Percentiles rank a stretch among this genome's conserved stretches.
Conservation (phyloP, 92 coral and sea anemone species). For the Galaxea fascicularis region DNA sequence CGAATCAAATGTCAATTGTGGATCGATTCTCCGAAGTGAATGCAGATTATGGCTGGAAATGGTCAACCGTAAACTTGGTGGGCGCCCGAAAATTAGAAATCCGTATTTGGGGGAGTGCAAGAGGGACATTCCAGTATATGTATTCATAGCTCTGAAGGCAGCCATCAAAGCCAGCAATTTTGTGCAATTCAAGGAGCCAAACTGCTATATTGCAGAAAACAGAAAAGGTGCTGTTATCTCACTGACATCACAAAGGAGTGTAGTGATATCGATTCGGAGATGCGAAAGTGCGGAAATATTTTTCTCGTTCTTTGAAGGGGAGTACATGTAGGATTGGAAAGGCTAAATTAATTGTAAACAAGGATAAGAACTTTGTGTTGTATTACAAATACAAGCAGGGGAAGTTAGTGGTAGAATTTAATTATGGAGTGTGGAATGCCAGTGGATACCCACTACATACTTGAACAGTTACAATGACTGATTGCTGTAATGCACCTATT, state of each 20-base stretch:
- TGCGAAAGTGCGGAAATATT: slow-evolving; percentile 49
- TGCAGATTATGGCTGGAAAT: slow-evolving; percentile 65
- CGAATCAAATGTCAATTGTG: slow-evolving; percentile 38
- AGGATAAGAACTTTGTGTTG: slow-evolving; percentile 50
- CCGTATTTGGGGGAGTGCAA: slow-evolving; percentile 59
- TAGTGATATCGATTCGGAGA: slow-evolving; percentile 39
- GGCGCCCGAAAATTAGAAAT: slow-evolving; percentile 56
- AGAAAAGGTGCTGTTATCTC: slow-evolving; percentile 63
- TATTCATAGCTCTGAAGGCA: slow-evolving; percentile 48
- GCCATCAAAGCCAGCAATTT: slow-evolving; percentile 36
- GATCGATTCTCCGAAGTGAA: slow-evolving; percentile 51
- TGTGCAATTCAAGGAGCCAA: slow-evolving; percentile 57
- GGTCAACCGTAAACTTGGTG: slow-evolving; percentile 39
- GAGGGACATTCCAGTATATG: slow-evolving; percentile 66
- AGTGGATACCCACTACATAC: slow-evolving; percentile 55
- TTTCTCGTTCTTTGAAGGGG: slow-evolving; percentile 28
- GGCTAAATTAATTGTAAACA: slow-evolving; percentile 44
- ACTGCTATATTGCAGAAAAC: slow-evolving; percentile 56
- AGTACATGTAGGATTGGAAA: slow-evolving; percentile 36
- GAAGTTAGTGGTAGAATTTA: slow-evolving; percentile 28
- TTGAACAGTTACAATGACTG: slow-evolving; percentile 1
- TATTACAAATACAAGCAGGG: slow-evolving; percentile 31
- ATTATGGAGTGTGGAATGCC: slow-evolving; percentile 67
- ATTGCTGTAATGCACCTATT: neutral
- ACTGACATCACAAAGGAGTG: slow-evolving; percentile 59